Conservation (phyloP, 2,888 invertebrate genomes). For the Muschampia plurimacula region DNA sequence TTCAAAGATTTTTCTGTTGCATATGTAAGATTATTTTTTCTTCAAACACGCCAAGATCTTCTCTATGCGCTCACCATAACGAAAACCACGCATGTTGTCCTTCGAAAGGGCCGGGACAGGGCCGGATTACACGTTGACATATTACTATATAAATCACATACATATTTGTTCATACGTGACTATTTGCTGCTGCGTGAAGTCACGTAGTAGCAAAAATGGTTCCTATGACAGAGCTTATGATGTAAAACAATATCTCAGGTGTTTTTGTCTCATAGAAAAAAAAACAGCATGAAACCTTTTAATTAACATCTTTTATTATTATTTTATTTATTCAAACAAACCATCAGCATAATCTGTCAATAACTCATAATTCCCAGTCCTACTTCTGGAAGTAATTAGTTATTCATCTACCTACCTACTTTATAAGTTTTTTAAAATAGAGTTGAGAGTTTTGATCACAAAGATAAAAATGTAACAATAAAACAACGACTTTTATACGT, state of each 20-base stretch:
- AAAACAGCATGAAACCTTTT: neutral
- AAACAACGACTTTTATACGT: no score
- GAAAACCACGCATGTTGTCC: slow-evolving; percentile 68
- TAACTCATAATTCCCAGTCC: no score
- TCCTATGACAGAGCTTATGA: slow-evolving; percentile 45
- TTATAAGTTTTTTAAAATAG: no score
- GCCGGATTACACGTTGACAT: slow-evolving; percentile 69
- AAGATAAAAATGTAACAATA: no score
- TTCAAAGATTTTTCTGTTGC: no score
- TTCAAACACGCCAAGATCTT: slow-evolving; percentile 12
- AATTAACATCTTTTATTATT: no score
- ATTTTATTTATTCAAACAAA: no score
- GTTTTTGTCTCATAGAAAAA: slow-evolving; percentile 37
- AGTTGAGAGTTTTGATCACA: no score
- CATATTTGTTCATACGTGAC: slow-evolving; percentile 71
- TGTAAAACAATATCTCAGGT: slow-evolving; percentile 58
- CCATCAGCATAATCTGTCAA: no score
- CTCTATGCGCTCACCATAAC: slow-evolving; percentile 56
- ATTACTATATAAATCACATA: slow-evolving; percentile 60
- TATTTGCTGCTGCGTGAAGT: slow-evolving; percentile 20
- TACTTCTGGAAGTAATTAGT: no score
- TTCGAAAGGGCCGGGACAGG: slow-evolving; percentile 73
- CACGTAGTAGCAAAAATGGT: slow-evolving; percentile 8
- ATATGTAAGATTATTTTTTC: neutral
- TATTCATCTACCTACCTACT: no score